Conservation (phyloP, 2,888 invertebrate genomes). For the Hypsopygia costalis region DNA sequence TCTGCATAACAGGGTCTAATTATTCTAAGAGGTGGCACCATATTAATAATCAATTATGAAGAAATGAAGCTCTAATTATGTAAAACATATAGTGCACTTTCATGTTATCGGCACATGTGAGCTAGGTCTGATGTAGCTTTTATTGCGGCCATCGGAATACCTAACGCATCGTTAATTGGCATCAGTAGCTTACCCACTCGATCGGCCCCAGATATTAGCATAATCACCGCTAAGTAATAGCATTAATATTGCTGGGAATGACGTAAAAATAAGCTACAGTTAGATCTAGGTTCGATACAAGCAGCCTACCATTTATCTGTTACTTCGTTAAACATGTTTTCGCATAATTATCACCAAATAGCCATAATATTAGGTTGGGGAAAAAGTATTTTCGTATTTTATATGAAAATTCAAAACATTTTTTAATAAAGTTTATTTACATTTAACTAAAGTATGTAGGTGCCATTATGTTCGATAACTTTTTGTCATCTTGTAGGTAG, state of each 20-base stretch:
- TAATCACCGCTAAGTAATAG: slow-evolving; percentile 67
- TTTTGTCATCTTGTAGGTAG: too few relatives aligned
- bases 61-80: not conserved
- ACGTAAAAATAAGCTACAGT: slow-evolving; percentile 24
- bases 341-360: too few relatives aligned
- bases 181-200: slow-evolving; percentile 50
- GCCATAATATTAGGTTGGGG: too few relatives aligned
- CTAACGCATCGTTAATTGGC: slow-evolving; percentile 48
- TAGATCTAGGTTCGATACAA: not conserved
- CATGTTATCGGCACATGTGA: not conserved
- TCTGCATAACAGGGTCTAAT: too few relatives aligned
- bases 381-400: too few relatives aligned
- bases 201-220: slow-evolving; percentile 55
- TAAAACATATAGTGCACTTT: not conserved
- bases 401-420: too few relatives aligned
- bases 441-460: too few relatives aligned
- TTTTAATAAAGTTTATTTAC: too few relatives aligned
- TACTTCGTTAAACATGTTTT: too few relatives aligned
- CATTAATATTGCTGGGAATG: slow-evolving; percentile 46
- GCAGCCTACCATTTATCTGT: too few relatives aligned
- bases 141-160: slow-evolving; percentile 21
- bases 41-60: not conserved
- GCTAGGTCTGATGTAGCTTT: slow-evolving; percentile 11
- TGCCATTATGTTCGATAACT: too few relatives aligned
- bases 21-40: too few relatives aligned